Base-by-base conservation (phyloP, 2,888 invertebrate genomes). In the Sphaerophoria taeniata region DNA sequence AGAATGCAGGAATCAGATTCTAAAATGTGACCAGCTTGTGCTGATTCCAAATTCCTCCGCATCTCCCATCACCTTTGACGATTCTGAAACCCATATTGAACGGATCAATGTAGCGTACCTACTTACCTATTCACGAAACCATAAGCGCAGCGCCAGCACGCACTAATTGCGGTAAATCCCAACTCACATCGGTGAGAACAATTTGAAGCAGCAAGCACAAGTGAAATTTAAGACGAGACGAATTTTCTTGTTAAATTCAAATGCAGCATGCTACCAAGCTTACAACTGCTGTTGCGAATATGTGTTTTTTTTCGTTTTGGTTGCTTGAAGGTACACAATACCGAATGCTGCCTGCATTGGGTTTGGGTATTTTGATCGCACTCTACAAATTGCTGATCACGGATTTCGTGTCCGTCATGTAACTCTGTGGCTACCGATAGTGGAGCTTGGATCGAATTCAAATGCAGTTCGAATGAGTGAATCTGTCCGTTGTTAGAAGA, bases 371-470 rank as follows among this genome's bases (percentile, higher is more conserved):
- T 60, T 56, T 43, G 69, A 76, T 76, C 85, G 69, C 69, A 81
- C 73, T 81, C 89, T 90, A 92, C 92, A 92, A 92, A 92, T 92
- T 92, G 91, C 90, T 90, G 92, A 92, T 92, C 92, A 92, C 92
- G 92, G 91, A 90, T 92, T 92, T 90, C 90, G 89, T 92, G 92
- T 92, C 90, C 88, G 89, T 92, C 92, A 92, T 90, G 91, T 89
- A 90, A 90, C 90, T 90, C 90, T 90, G 89, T 91, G 90, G 91
- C 91, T 91, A 91, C 91, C 90, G 91, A 88, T 86, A 75, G 77
- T 79, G 58, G 73, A 73, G 47, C 70, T 24, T 63, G 76, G 72
- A 85, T 85, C 61, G 85, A 80, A 76, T 80, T 58, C 49, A 16
- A 65, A n/a, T 24, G 24, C 24, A 24, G 24, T 2, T 24, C 24